Conservation (phyloP, 2,888 invertebrate genomes). For the Diogma glabrata region DNA sequence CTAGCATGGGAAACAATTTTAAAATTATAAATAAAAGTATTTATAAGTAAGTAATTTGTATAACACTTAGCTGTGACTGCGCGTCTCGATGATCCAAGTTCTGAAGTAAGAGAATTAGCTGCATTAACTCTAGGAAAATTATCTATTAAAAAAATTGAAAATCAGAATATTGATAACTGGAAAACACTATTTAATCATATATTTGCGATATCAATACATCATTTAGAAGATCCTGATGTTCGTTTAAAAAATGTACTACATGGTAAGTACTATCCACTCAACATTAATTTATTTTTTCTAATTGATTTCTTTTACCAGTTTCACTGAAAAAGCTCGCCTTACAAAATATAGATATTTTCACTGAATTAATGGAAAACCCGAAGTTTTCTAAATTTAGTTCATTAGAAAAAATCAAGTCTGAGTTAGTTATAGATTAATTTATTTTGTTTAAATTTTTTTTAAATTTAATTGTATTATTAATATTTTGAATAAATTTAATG, state of each 20-base stretch:
- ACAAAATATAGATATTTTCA: not conserved
- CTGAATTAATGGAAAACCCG: slow-evolving; percentile 1
- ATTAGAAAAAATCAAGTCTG: not conserved
- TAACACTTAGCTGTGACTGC: slow-evolving; percentile 30
- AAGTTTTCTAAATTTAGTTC: slow-evolving; percentile 2
- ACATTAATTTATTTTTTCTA: no score
- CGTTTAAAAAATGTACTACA: not conserved
- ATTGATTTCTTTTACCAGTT: no score
- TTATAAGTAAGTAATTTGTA: no score
- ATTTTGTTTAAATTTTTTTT: no score
- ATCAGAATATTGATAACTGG: slow-evolving; percentile 23
- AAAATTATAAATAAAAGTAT: no score
- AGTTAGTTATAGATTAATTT: no score
- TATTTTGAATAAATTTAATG: no score
- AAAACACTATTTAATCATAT: slow-evolving; percentile 26
- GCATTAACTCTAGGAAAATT: slow-evolving; percentile 26
- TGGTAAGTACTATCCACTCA: no score
- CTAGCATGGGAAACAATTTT: no score
- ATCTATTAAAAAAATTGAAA: no score
- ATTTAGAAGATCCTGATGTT: slow-evolving; percentile 68
- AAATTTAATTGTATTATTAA: no score
- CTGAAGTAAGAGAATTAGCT: slow-evolving; percentile 29
- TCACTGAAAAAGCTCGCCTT: not conserved
- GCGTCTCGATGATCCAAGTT: slow-evolving; percentile 34
- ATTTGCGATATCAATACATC: slow-evolving; percentile 51